A percentile compares a stretch with the other conserved stretches of the same genome.
Evolutionary conservation across 2,888 invertebrate genomes (phyloP).

Genomic region (Trissoscelio sp.): DNA sequence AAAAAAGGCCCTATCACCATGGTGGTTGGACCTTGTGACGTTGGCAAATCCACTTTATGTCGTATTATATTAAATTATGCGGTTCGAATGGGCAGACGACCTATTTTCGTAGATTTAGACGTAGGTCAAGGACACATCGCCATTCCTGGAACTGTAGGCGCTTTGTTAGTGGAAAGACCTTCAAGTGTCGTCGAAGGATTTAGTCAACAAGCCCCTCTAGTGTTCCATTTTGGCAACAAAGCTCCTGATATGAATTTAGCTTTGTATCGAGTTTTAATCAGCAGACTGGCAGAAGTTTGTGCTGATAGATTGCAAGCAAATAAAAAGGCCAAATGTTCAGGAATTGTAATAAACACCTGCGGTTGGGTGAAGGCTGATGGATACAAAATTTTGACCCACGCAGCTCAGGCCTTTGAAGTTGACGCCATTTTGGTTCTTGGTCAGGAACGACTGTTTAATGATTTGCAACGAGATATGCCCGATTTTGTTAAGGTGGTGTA

Average conservation of each 20-base stretch:
- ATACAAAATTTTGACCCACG: slow-evolving; percentile 93
- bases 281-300: slow-evolving; percentile 93
- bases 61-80: slow-evolving; percentile 97
- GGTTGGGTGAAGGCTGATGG: slow-evolving; percentile 98
- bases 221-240: slow-evolving; percentile 97
- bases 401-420: slow-evolving; percentile 97
- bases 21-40: slow-evolving; percentile 97
- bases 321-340: slow-evolving; percentile 93
- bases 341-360: slow-evolving; percentile 98
- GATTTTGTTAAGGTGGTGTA: slow-evolving; percentile 95
- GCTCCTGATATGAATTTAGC: slow-evolving; percentile 90
- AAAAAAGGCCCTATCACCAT: slow-evolving; percentile 93
- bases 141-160: slow-evolving; percentile 96
- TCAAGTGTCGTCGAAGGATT: slow-evolving; percentile 98
- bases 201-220: slow-evolving; percentile 95
- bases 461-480: slow-evolving; percentile 96
- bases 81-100: slow-evolving; percentile 93
- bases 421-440: slow-evolving; percentile 97
- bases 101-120: slow-evolving; percentile 97
- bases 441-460: slow-evolving; percentile 97
- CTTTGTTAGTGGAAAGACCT: slow-evolving; percentile 95
- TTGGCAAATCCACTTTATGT: slow-evolving; percentile 97
- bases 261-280: slow-evolving; percentile 92
- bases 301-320: slow-evolving; percentile 93
- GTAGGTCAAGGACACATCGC: slow-evolving; percentile 97